Conservation (phyloP, 2,888 invertebrate genomes). For the Amphipyra tragopoginis region DNA sequence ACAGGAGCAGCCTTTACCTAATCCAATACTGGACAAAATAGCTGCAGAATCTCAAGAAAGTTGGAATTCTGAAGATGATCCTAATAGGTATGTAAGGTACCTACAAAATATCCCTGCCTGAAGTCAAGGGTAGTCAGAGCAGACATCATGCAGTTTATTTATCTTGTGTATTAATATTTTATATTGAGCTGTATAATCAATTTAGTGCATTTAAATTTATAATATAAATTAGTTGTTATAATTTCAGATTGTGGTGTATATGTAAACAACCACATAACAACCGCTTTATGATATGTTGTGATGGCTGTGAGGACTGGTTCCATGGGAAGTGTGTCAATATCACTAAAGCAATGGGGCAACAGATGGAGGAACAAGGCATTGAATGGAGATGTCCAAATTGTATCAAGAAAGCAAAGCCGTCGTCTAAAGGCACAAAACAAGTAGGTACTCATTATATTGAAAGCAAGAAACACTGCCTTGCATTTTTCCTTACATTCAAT, state of each 20-base stretch:
- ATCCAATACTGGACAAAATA: conserved; percentile 74
- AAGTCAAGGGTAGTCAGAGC: too few relatives aligned
- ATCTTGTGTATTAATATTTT: neutral
- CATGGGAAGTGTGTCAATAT: conserved; percentile 99
- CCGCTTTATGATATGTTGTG: conserved; percentile 99
- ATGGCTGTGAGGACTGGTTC: conserved; percentile 98
- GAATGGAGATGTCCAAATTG: conserved; percentile 98
- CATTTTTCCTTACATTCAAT: too few relatives aligned
- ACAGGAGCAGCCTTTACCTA: conserved; percentile 65
- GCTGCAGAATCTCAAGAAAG: conserved; percentile 91
- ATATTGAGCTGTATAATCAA: neutral
- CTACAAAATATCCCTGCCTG: neutral
- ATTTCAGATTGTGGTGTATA: conserved; percentile 96
- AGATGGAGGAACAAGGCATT: conserved; percentile 96
- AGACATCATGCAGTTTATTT: too few relatives aligned
- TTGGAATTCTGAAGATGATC: conserved; percentile 97
- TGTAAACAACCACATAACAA: conserved; percentile 98
- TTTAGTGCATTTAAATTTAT: neutral
- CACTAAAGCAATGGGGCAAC: conserved; percentile 96
- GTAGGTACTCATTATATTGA: conserved; percentile 53
- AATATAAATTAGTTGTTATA: neutral
- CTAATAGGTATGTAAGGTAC: conserved; percentile 90
- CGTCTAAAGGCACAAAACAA: conserved; percentile 69
- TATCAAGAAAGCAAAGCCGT: conserved; percentile 88
- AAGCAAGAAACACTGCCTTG: too few relatives aligned